Base-by-base conservation (phyloP, 2,888 invertebrate species). In the Abrostola tripartita region DNA sequence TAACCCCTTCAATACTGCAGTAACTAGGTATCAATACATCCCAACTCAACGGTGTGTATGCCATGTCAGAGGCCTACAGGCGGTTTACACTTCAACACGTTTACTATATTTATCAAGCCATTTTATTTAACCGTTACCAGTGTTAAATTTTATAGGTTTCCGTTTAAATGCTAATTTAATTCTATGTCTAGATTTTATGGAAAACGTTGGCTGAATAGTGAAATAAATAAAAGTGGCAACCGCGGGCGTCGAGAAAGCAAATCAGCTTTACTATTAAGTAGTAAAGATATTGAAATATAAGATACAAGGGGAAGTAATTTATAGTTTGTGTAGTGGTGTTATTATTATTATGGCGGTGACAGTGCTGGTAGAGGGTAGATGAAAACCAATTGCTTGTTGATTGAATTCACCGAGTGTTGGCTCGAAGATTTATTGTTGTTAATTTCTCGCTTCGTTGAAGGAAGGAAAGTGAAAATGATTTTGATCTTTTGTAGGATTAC, bases 101-200 rank as follows among this genome's bases (percentile, higher is more conserved):
- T 52, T 38, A 47, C 54, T 52, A 42, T 58, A 55, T 58, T 71
- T 71, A 58, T 52, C 37, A 41, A 42, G 50, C 36, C 41, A 54
- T 71, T 72, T 61, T 24, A 61, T 52, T 52, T 40, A 36, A 56
- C 61, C 49, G 61, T 72, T 61, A 58, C 37, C 9, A 10, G 52
- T 61, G 44, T 70, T 49, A 35, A 55, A 50, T 59, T 52, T 60
- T 67, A 71, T 65, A 37, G 50, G 38, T 61, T 65, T 65, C 59
- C 44, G 60, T 66, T 73, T 56, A 52, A 63, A 63, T 65, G 58
- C 65, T 35, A 58, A 69, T 74, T 47, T 38, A 55, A 37, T 57
- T 58, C 38, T 51, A 49, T 55, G 51, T 40, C 56, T 36, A 50
- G 24, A 42, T 55, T 72, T 63, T 58, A 68, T 68, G 54, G 37